Percentiles rank a stretch among this genome's conserved stretches.
Evolutionary conservation across 2,113 vertebrate species (phyloP).

Genomic region (Myocastor coypus): DNA sequence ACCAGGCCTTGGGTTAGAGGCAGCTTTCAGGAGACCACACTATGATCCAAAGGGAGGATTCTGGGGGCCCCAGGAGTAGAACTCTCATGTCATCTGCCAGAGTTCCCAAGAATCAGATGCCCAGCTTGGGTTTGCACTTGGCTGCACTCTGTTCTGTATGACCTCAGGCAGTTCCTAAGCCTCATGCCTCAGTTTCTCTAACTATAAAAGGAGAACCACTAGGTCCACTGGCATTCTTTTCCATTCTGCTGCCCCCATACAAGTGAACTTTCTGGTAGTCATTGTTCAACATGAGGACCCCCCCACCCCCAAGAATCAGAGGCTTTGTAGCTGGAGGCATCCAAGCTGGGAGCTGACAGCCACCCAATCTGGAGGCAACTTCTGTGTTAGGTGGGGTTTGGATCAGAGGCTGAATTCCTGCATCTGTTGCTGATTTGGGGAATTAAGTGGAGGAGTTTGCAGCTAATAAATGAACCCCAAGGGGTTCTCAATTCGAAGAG

Average conservation of each 20-base stretch:
- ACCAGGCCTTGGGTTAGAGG: too few relatives aligned
- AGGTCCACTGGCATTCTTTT: too few relatives aligned
- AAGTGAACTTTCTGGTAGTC: not conserved
- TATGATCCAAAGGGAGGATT: not conserved
- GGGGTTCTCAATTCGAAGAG: not conserved
- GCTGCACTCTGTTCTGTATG: not conserved
- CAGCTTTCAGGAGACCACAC: not conserved
- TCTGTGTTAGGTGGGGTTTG: not conserved
- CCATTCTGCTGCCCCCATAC: too few relatives aligned
- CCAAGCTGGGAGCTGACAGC: not conserved
- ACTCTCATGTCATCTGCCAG: too few relatives aligned
- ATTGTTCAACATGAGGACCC: not conserved
- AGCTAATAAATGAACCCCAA: conserved; percentile 47
- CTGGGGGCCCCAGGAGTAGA: not conserved
- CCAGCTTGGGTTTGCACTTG: not conserved
- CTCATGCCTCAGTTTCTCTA: not conserved
- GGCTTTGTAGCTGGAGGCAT: not conserved
- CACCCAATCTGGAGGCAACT: not conserved
- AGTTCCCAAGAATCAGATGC: not conserved
- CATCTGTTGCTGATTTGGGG: conserved; percentile 55
- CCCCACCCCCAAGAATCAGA: not conserved
- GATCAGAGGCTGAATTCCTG: not conserved
- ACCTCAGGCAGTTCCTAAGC: rapidly evolving
- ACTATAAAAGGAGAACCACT: not conserved
- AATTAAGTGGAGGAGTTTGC: conserved; percentile 50